Base-by-base conservation (phyloP, 1,140 invertebrate species). In the Drosophila ananassae region DNA sequence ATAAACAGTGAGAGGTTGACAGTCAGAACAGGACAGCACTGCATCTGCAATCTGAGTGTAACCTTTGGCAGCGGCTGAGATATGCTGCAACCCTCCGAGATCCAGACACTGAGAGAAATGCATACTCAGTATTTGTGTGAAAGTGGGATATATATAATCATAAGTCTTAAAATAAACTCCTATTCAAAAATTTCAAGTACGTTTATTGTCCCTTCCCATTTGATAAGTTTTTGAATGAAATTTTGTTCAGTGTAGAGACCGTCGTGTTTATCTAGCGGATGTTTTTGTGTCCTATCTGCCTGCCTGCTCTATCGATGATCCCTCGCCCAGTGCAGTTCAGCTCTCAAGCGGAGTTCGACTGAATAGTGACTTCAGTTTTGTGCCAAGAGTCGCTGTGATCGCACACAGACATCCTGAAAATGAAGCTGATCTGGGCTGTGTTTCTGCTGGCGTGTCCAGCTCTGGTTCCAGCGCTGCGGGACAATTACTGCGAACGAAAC, bases 401-500 rank as follows among this genome's bases (percentile, higher is more conserved):
- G 37, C 55, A 63, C 55, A 63, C 56, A 47, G 59, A 30, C 32
- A 21, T 22, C 12, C 41, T 2, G 34, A 28, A 32, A 53, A 80
- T 81, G 78, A 72, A 34, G 6, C 47, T 37, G 9, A 17, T 39
- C 21, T 75, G 74, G 60, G 39, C 7, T 53, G 30, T 60, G 3
- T 9, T 47, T 13, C 47, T 85, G n/a, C 46, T 87, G 10, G 44
- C 75, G 2, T 54, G 64, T 28, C 53, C 58, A 2, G 22, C 21
- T 22, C 3, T 64, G 24, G 75, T 60, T 5, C 21, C 55, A 13
- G 55, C 51, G 3, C 34, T 55, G 13, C 51, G 48, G 10, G 82
- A 89, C 21, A 66, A 87, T 24, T 89, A 53, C 59, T 87, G 82
- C 21, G 78, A 87, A 12, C 47, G 83, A 3, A 85, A 82, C 32